Evolutionary conservation across 2,113 vertebrate genomes (phyloP), one percentile per base, ranked within the genome.

Genomic region (Ancistrus triradiatus): DNA sequence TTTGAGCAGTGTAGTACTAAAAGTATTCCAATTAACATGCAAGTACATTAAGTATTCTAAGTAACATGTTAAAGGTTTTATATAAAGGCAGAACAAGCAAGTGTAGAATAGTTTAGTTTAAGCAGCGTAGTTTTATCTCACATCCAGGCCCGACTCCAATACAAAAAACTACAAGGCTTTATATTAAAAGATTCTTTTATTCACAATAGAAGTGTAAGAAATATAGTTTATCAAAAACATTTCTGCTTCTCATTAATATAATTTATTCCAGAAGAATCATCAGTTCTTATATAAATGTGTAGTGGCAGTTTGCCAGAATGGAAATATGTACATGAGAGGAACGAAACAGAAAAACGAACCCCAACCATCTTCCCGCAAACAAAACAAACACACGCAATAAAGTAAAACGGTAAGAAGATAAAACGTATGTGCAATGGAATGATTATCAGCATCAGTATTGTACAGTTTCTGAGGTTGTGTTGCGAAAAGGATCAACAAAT

Each of bases 151-250:
- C 28, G 28, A 38, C 35, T 31, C 27, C 3, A 31, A 31, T 31
- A 4, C 3, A 31, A 31, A 31, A 7, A 31, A 3, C 3, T 2
- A 38, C 2, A 19, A 11, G 21, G 37, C 10, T 42, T 69, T 91
- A 85, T 95, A 94, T 86, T 92, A 95, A 95, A 97, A 95, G 88
- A 86, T 89, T 91, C 53, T 80, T 84, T 97, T 97, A 97, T 96
- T 97, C 93, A 97, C 92, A 94, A 94, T 94, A 92, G 87, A 94
- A 94, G 87, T 92, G 89, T 95, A 96, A 95, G 93, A 98, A 98
- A 98, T 98, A 98, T 98, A 98, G 84, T 93, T 87, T 92, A 90
- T 95, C 93, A 95, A 95, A 98, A 96, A 61, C 25, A 31, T 93
- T 90, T 95, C 90, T 93, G 86, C 88, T 87, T 91, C 83, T 93